Evolutionary conservation across 1,140 invertebrate species (phyloP).

Genomic region (Apis dorsata): DNA sequence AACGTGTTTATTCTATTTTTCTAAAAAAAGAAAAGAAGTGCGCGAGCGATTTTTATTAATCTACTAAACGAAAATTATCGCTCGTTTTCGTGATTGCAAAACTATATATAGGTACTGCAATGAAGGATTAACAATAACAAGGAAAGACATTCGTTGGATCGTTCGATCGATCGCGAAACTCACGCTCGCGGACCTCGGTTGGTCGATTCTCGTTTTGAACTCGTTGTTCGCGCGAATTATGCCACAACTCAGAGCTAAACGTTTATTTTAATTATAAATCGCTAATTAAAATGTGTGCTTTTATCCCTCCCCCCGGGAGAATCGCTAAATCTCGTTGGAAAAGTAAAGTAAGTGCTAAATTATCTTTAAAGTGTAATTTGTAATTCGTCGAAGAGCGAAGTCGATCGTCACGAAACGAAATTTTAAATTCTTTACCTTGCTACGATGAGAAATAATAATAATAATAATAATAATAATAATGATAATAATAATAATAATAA

Average conservation of each 20-base stretch:
- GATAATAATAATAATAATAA: too few relatives aligned
- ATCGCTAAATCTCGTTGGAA: not conserved
- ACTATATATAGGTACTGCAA: not conserved
- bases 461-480: too few relatives aligned
- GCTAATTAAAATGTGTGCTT: not conserved
- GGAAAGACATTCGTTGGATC: not conserved
- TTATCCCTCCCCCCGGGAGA: not conserved
- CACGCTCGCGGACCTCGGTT: constrained; percentile 9
- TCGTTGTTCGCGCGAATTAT: not conserved
- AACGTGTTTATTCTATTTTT: not conserved
- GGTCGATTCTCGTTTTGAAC: not conserved
- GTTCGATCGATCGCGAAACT: not conserved
- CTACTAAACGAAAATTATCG: not conserved
- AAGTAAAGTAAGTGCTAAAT: not conserved
- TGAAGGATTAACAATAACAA: not conserved
- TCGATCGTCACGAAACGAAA: not conserved
- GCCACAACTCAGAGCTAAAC: constrained; percentile 27
- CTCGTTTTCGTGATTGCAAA: not conserved
- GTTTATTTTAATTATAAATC: not conserved
- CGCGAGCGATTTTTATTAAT: not conserved
- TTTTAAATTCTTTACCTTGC: too few relatives aligned
- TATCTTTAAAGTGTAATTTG: not conserved
- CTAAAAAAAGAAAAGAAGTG: not conserved
- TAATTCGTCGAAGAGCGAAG: not conserved
- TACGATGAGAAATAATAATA: too few relatives aligned